phyloP scores from a whole-genome alignment of 2,113 vertebrate species.

The Neoarius graeffei region DNA sequence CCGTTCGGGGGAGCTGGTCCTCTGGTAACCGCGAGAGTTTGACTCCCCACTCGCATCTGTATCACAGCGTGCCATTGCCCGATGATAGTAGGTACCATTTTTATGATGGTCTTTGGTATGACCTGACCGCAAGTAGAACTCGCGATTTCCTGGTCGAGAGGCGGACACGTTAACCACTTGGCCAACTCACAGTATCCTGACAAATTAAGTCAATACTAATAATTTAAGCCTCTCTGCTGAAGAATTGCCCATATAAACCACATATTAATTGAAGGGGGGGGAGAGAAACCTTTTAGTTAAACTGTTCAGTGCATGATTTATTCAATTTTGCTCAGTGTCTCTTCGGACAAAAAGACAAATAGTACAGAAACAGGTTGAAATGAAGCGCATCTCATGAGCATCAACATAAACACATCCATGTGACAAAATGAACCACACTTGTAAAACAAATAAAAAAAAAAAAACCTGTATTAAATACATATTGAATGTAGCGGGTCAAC shows the following conservation, averaged over 20 bases:
- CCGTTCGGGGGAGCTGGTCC: too few relatives aligned
- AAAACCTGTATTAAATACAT: slow-evolving; percentile 36
- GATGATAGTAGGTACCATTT: too few relatives aligned
- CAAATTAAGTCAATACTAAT: too few relatives aligned
- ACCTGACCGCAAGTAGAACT: too few relatives aligned
- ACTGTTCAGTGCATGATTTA: slow-evolving; percentile 36
- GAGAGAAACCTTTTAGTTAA: neutral
- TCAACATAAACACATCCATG: neutral
- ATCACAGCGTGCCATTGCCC: too few relatives aligned
- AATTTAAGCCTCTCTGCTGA: too few relatives aligned
- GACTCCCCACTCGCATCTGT: too few relatives aligned
- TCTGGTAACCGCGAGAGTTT: too few relatives aligned
- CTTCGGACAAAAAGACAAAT: slow-evolving; percentile 6
- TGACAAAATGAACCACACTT: neutral
- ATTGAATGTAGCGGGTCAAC: slow-evolving; percentile 20
- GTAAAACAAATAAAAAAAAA: slow-evolving; percentile 1
- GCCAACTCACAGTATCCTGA: too few relatives aligned
- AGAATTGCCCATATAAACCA: neutral
- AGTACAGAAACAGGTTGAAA: slow-evolving; percentile 28
- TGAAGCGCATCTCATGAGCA: slow-evolving; percentile 3
- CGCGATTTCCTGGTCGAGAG: too few relatives aligned
- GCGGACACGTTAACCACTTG: too few relatives aligned
- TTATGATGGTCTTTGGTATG: too few relatives aligned
- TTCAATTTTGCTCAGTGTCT: slow-evolving; percentile 24
- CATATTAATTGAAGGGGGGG: neutral